Percentiles rank a stretch among this genome's conserved stretches.
These are phyloP conservation scores for Ganaspis sp. DNA, from an alignment of 1,140 invertebrate genomes.

Conservation along the genomic window DNA sequence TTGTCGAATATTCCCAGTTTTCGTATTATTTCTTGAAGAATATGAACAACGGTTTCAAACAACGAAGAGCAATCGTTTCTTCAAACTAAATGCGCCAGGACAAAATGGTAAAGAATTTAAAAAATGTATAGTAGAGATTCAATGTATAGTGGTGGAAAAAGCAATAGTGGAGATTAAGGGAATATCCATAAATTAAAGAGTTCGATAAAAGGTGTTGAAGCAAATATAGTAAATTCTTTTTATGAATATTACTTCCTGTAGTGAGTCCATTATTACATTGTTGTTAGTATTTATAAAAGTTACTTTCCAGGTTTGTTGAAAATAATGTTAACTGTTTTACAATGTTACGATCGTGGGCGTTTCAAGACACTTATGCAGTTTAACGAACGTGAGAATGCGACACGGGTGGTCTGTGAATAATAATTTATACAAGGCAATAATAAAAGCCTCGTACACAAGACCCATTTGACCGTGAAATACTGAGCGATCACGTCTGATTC, in stretches of 20 bases:
- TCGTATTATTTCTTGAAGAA: no score
- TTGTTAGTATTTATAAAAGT: not conserved
- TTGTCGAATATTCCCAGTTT: not conserved
- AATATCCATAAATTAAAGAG: no score
- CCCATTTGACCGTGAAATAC: constrained; percentile 45
- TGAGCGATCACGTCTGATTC: constrained; percentile 45
- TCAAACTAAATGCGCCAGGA: no score
- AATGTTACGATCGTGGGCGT: constrained; percentile 12
- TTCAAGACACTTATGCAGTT: not conserved
- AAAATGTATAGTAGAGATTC: no score
- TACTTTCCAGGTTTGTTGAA: not conserved
- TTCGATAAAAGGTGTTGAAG: not conserved
- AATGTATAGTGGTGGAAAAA: no score
- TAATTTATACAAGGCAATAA: constrained; percentile 27
- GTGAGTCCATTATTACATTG: not conserved
- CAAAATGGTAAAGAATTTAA: no score
- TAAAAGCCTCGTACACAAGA: constrained; percentile 31
- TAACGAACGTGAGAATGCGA: constrained; percentile 29
- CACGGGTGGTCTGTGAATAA: constrained; percentile 45
- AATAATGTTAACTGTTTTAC: constrained; percentile 16
- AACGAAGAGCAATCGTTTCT: no score
- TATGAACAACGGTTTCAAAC: no score
- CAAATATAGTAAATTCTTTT: not conserved
- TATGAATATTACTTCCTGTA: constrained; percentile 5
- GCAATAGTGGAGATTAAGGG: no score